Evolutionary conservation across 2,113 vertebrate genomes (phyloP).

Genomic region (Pedionomus torquatus): DNA sequence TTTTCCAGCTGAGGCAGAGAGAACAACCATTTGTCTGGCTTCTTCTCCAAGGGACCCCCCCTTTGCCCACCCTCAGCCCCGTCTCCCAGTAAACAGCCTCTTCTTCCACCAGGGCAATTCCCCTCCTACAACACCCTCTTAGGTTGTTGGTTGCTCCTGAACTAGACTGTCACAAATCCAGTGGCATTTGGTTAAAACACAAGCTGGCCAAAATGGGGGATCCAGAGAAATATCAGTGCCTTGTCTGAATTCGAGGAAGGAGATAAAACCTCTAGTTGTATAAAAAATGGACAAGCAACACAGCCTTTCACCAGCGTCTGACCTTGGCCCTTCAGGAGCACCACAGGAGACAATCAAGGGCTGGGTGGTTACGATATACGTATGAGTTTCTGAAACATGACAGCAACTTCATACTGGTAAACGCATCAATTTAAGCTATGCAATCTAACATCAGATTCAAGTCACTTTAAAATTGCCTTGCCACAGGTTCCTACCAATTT

Average conservation of each 20-base stretch:
- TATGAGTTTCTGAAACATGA: neutral
- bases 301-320: neutral
- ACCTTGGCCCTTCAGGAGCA: neutral
- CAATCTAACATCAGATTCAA: neutral
- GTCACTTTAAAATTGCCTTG: neutral
- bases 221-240: neutral
- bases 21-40: neutral
- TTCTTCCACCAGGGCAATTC: neutral
- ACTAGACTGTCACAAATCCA: neutral
- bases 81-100: neutral
- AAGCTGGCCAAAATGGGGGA: neutral
- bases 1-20: neutral
- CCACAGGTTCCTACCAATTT: neutral
- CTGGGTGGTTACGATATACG: neutral
- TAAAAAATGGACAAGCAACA: neutral
- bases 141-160: neutral
- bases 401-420: neutral
- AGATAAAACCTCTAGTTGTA: neutral
- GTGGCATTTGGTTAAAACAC: neutral
- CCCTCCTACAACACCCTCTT: neutral
- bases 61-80: neutral
- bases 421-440: neutral
- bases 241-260: neutral
- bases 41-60: neutral
- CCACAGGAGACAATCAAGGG: neutral